Percentiles rank a stretch among this genome's conserved stretches.
Evolutionary conservation across 2,797 vertebrate genomes (phyloP).

Genomic region (Streptopelia turtur): DNA sequence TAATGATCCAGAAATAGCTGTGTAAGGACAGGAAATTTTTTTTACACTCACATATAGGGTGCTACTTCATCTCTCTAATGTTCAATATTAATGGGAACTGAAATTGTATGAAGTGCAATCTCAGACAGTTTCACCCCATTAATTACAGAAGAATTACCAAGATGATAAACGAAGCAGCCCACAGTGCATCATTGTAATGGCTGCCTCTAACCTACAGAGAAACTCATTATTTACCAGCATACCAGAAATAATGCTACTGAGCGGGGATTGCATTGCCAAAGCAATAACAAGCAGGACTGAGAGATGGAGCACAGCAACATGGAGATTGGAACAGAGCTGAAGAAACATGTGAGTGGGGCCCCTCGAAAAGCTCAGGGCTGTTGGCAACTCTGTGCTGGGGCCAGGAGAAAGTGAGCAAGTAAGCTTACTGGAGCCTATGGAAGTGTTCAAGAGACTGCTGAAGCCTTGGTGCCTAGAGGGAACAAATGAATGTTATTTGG

Average conservation of each 20-base stretch:
- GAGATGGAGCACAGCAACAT: rapidly evolving
- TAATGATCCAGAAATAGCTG: not conserved
- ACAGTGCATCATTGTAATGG: not conserved
- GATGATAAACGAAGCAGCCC: not conserved
- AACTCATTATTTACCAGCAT: not conserved
- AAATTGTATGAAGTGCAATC: not conserved
- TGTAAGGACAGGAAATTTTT: not conserved
- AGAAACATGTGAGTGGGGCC: not conserved
- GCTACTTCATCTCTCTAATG: not conserved
- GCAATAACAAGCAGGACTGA: not conserved
- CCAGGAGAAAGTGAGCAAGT: not conserved
- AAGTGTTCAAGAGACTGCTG: not conserved
- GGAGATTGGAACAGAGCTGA: not conserved
- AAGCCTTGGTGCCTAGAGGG: not conserved
- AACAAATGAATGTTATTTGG: not conserved
- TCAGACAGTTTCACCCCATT: not conserved
- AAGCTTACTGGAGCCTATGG: not conserved
- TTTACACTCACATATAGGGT: not conserved
- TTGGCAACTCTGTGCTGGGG: rapidly evolving
- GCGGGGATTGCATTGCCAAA: rapidly evolving
- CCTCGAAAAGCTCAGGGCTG: rapidly evolving
- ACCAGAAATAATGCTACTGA: not conserved
- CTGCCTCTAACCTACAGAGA: not conserved
- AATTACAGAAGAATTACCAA: not conserved
- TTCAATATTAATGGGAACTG: not conserved